Conservation (phyloP, 2,113 vertebrate genomes). For the Xenus cinereus region DNA sequence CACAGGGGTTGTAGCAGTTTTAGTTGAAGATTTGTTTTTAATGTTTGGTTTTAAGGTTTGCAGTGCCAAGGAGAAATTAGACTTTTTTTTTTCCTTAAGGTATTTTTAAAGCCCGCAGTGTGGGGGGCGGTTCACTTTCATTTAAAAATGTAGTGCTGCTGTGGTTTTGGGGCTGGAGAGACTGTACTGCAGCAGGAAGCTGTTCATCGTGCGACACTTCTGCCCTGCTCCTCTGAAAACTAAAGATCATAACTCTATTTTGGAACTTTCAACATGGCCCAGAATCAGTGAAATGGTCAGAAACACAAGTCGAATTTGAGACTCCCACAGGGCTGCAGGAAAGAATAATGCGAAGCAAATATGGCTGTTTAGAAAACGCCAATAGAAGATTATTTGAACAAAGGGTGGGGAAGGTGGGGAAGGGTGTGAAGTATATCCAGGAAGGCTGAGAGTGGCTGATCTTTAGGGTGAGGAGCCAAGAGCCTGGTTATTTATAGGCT, state of each 20-base stretch:
- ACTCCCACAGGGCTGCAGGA: not conserved
- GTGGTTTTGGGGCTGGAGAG: not conserved
- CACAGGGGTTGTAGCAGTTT: not conserved
- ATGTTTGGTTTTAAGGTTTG: not conserved
- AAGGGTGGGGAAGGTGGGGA: not conserved
- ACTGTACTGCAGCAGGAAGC: not conserved
- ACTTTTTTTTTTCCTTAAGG: not conserved
- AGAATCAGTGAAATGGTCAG: not conserved
- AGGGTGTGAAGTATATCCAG: not conserved
- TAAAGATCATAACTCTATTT: not conserved
- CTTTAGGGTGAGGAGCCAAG: not conserved
- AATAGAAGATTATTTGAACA: not conserved
- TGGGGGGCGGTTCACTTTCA: not conserved
- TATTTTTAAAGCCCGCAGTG: not conserved
- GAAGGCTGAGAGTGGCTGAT: not conserved
- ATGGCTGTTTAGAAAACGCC: not conserved
- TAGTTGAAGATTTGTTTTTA: not conserved
- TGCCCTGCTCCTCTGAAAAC: not conserved
- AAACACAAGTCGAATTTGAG: not conserved
- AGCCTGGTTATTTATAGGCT: not conserved
- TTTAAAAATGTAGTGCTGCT: not conserved
- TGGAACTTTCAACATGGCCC: not conserved
- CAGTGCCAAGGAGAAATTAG: fast-evolving
- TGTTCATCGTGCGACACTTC: not conserved
- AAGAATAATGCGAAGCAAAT: not conserved